Evolutionary conservation across 2,113 vertebrate genomes (phyloP), one percentile per base, ranked within the genome.

Genomic region (Etia nguti): DNA sequence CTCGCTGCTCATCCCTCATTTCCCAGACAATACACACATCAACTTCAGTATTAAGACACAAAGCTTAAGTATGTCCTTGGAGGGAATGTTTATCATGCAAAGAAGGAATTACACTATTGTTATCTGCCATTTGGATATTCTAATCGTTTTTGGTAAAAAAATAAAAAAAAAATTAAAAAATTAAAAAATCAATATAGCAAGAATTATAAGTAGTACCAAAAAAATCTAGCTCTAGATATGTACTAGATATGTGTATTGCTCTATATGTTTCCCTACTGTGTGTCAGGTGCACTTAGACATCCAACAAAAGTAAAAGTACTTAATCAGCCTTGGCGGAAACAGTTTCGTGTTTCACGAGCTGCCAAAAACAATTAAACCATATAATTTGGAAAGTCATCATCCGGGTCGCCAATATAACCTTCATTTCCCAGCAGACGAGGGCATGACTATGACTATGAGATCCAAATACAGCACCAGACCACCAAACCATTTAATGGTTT

Each of bases 241-340:
- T 65, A 65, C 20, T 38, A 65, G 34, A 65, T 38, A 12, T 62
- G 31, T 62, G 60, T 52, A 55, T 50, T 20, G 43, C 43, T 77
- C 18, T 8, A 22, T 68, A 22, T 68, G 62, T 38, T 38, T 38
- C 11, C 55, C 8, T 79, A 81, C 29, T 57, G 79, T 62, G 60
- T 34, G 79, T 80, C 73, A 81, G 73, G 6, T n/a, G 54, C 50
- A 73, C 18, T 88, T 82, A 82, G 85, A 73, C 83, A 20, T 79
- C 12, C 59, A 86, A 81, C 92, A 89, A 89, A 91, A 87, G 54
- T 55, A 59, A 77, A 95, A 89, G 34, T 52, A 87, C 81, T 87
- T 88, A 70, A 93, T 94, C 89, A 91, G 73, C 89, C 86, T 88
- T 90, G 91, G 79, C 54, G 4, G 88, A 83, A 86, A 92, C 52